Base-by-base conservation (phyloP, 2,888 invertebrate species). In the Altica lythri region DNA sequence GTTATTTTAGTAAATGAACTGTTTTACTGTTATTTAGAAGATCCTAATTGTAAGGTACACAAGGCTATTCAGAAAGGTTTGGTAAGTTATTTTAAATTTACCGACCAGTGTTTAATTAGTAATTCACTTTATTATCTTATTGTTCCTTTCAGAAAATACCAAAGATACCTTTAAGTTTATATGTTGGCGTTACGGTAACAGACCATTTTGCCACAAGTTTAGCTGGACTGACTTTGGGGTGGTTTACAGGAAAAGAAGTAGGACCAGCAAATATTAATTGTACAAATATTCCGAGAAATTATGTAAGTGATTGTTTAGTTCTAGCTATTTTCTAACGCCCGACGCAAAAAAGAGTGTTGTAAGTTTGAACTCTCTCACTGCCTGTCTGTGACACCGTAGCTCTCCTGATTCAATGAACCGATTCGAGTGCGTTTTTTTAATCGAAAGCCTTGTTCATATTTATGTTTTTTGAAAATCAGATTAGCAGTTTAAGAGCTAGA, bases 11-110 rank as follows among this genome's bases (percentile, higher is more conserved):
- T 74, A 1, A 85, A 89, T 74, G 88, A 91, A 68, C 80, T 93
- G 68, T 77, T 93, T 13, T 80, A 86, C 71, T 94, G 94, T 72
- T 92, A 89, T 72, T 72, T 92, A 56, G 78, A 81, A 45, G 85
- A 85, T 59, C 82, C 86, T 9, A 83, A 86, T 51, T 94, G 94
- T 69, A 80, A 81, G 3, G 68, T 88, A 0, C 85, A 89, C 64
- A 78, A 75, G 53, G 83, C 83, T 1, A 76, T 86, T 8, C 68
- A 70, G 25, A 68, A 67, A 57, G 57, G 62, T 27, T 16, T 38
- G 61, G 74, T 74, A 65, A 65, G 65, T 59, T 42, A 22, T 38
- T 27, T 29, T 19, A 8, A n/a, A n/a, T n/a, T n/a, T n/a, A n/a
- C n/a, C n/a, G n/a, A n/a, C n/a, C n/a, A n/a, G n/a, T n/a, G n/a